Conservation (phyloP, 2,888 invertebrate genomes). For the Papilio demoleus region DNA sequence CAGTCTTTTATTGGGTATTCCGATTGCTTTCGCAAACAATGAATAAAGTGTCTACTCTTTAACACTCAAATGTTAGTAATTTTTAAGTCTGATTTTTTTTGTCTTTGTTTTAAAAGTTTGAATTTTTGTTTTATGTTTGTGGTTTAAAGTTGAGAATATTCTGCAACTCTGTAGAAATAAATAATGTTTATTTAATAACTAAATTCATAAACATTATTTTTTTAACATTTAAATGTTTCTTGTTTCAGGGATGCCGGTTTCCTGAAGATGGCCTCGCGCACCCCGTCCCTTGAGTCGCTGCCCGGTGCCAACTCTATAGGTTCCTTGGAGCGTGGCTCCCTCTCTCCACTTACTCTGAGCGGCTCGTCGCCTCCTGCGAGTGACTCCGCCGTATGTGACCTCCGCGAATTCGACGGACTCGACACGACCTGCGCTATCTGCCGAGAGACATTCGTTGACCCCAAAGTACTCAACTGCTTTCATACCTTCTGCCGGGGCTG, state of each 20-base stretch:
- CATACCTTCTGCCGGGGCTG: constrained; percentile 94
- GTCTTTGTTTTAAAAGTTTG: neutral
- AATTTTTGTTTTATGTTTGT: neutral
- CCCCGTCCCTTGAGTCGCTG: constrained; percentile 96
- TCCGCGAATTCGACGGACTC: constrained; percentile 85
- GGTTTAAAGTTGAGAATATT: neutral
- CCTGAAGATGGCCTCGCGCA: constrained; percentile 96
- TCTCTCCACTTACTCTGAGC: constrained; percentile 92
- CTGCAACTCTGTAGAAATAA: neutral
- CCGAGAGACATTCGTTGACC: constrained; percentile 89
- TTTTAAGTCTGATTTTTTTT: neutral
- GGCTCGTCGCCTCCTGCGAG: constrained; percentile 94
- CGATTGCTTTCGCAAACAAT: constrained; percentile 17
- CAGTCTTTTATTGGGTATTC: constrained; percentile 27
- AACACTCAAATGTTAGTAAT: constrained; percentile 11
- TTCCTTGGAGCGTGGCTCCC: constrained; percentile 92
- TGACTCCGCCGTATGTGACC: constrained; percentile 92
- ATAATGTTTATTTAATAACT: neutral
- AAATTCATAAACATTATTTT: neutral
- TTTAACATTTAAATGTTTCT: constrained; percentile 57
- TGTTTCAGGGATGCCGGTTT: constrained; percentile 93
- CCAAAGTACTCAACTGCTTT: constrained; percentile 90
- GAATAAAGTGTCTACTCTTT: constrained; percentile 12
- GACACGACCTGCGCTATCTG: constrained; percentile 87
- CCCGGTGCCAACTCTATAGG: constrained; percentile 96